Evolutionary conservation across 2,888 invertebrate species (phyloP).

Genomic region (Epinotia nisella): DNA sequence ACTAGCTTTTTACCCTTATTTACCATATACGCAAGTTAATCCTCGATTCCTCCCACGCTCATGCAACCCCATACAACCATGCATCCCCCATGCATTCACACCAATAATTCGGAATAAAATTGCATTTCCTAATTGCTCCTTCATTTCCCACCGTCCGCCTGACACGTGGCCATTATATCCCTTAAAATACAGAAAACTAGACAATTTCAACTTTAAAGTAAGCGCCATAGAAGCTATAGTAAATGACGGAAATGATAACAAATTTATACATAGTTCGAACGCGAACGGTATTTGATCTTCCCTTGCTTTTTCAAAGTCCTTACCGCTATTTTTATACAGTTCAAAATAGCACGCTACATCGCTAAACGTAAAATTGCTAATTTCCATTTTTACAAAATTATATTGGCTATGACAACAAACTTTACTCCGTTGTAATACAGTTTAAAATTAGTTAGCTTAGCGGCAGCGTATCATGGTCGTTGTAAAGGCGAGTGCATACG

Average conservation of each 20-base stretch:
- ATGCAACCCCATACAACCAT: conserved; percentile 56
- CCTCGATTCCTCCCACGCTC: conserved; percentile 51
- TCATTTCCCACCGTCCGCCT: conserved; percentile 74
- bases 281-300: conserved; percentile 37
- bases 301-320: conserved; percentile 22
- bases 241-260: neutral
- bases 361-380: conserved; percentile 44
- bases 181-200: conserved; percentile 46
- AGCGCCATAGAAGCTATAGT: conserved; percentile 43
- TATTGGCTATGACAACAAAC: conserved; percentile 30
- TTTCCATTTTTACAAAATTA: conserved; percentile 25
- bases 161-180: conserved; percentile 74
- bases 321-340: conserved; percentile 45
- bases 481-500: conserved; percentile 58
- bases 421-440: conserved; percentile 48
- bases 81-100: conserved; percentile 59
- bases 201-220: conserved; percentile 48
- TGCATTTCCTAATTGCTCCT: conserved; percentile 79
- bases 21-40: conserved; percentile 29
- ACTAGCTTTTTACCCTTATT: conserved; percentile 42
- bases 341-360: conserved; percentile 46
- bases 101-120: conserved; percentile 70
- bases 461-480: conserved; percentile 42
- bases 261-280: conserved; percentile 30
- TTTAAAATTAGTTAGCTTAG: conserved; percentile 45